Evolutionary conservation across 2,797 vertebrate species (phyloP).

Genomic region (Ctenochaetus hawaiiensis): DNA sequence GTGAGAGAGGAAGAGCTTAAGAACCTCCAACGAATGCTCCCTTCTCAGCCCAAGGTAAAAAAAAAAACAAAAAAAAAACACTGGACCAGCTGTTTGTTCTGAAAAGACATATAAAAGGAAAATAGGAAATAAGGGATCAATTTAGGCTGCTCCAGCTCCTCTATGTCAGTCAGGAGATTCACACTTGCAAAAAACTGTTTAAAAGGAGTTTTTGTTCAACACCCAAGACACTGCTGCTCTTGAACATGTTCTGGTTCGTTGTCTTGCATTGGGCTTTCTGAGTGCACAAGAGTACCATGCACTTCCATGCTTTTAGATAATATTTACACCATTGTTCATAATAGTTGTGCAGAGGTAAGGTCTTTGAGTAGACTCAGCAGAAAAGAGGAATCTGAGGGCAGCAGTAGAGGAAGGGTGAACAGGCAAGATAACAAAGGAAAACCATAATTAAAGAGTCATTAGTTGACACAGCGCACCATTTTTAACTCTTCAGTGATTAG

Average conservation of each 20-base stretch:
- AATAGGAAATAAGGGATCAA: neutral
- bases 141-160: neutral
- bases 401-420: conserved; percentile 65
- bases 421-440: conserved; percentile 64
- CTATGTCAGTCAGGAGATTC: conserved; percentile 4
- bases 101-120: neutral
- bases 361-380: conserved; percentile 20
- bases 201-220: neutral
- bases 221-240: neutral
- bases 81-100: neutral
- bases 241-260: neutral
- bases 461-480: conserved; percentile 24
- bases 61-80: conserved; percentile 18
- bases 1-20: conserved; percentile 60
- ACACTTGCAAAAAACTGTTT: neutral
- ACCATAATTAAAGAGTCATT: conserved; percentile 24
- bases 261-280: neutral
- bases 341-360: conserved; percentile 9
- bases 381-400: conserved; percentile 43
- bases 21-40: conserved; percentile 43
- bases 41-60: conserved; percentile 52
- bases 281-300: neutral
- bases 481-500: neutral
- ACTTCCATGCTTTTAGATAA: neutral
- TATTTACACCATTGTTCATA: neutral